Evolutionary conservation across 2,113 vertebrate species (phyloP).

Genomic region (Phyllostomus hastatus): DNA sequence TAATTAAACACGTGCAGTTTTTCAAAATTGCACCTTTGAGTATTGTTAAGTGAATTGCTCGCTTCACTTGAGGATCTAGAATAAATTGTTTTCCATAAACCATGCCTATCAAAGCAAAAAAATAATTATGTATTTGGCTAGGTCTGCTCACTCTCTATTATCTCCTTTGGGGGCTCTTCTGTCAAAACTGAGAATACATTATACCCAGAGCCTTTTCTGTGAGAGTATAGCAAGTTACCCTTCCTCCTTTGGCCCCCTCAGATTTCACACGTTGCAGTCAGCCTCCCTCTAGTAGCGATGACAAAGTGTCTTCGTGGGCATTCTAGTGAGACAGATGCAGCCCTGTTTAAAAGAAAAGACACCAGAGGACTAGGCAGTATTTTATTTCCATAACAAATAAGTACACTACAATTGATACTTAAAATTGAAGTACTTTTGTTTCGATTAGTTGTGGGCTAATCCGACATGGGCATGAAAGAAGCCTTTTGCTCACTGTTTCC

Average conservation of each 20-base stretch:
- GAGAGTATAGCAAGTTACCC: background rate
- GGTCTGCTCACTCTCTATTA: background rate
- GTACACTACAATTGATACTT: background rate
- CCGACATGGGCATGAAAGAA: background rate
- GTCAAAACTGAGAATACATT: background rate
- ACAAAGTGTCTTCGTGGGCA: background rate
- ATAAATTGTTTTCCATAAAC: slow-evolving; percentile 14
- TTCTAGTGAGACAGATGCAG: slow-evolving; percentile 19
- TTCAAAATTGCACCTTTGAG: background rate
- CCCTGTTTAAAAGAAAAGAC: background rate
- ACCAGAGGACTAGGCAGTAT: background rate
- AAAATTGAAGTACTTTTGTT: slow-evolving; percentile 2
- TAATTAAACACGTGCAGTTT: background rate
- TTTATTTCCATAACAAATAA: slow-evolving; percentile 36
- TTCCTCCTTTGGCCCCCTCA: background rate
- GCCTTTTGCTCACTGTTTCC: slow-evolving; percentile 30
- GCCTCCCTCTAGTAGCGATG: background rate
- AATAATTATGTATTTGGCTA: background rate
- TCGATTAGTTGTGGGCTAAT: background rate
- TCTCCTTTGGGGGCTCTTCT: background rate
- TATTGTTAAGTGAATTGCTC: slow-evolving; percentile 31
- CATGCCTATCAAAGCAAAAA: background rate
- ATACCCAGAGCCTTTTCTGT: background rate
- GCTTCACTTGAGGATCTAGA: slow-evolving; percentile 9
- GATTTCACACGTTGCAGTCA: background rate